A percentile compares a stretch with the other conserved stretches of the same genome.
These are phyloP conservation scores for Adineta ricciae DNA, from an alignment of 2,888 invertebrate species.

Conservation along the genomic window DNA sequence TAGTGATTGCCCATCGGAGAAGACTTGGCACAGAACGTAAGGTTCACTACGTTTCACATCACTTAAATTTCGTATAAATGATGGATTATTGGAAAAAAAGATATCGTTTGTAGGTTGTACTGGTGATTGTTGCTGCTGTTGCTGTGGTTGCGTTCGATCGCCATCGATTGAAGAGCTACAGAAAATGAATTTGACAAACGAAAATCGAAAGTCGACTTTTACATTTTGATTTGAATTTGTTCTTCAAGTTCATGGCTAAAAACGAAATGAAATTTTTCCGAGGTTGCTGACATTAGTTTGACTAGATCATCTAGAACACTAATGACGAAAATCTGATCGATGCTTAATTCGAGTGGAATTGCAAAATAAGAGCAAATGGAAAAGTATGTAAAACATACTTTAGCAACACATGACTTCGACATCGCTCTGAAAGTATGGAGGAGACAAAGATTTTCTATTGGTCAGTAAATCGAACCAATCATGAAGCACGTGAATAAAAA, in stretches of 20 bases:
- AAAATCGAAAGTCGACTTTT: not conserved
- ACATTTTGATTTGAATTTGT: slow-evolving; percentile 16
- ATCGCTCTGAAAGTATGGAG: not conserved
- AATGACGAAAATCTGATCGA: not conserved
- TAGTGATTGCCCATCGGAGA: slow-evolving; percentile 68
- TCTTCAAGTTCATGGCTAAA: slow-evolving; percentile 9
- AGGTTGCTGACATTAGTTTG: not conserved
- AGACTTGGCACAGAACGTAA: slow-evolving; percentile 73
- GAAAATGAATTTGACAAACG: not conserved
- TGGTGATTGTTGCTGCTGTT: slow-evolving; percentile 55
- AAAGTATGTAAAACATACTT: not conserved
- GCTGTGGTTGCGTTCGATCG: not conserved
- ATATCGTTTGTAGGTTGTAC: slow-evolving; percentile 78
- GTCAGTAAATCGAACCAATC: not conserved
- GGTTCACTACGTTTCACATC: slow-evolving; percentile 76
- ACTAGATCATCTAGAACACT: slow-evolving; percentile 1
- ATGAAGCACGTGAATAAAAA: not conserved
- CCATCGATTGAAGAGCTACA: not conserved
- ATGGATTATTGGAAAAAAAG: slow-evolving; percentile 59
- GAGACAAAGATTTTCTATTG: not conserved
- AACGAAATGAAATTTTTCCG: not conserved
- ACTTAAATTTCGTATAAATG: slow-evolving; percentile 79
- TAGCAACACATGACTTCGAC: not conserved
- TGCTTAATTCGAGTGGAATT: not conserved
- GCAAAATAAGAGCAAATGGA: not conserved